Evolutionary conservation across 2,113 vertebrate genomes (phyloP).

Genomic region (Cyanoliseus patagonus): DNA sequence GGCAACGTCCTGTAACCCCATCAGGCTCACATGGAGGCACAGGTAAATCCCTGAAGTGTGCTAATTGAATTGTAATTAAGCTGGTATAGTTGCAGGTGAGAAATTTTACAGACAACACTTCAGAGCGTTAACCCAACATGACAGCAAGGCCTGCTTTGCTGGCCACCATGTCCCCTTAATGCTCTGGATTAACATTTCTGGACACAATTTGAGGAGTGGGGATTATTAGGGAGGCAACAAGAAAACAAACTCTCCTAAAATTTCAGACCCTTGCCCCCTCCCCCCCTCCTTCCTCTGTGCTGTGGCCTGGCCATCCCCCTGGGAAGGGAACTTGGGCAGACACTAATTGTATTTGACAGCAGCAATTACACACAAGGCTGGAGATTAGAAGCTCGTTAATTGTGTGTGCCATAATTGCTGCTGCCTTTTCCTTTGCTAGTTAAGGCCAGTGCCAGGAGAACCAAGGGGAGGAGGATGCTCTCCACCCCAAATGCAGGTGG

Average conservation of each 20-base stretch:
- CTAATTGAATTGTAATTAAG: background rate
- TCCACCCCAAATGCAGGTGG: constrained; percentile 40
- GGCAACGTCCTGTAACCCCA: background rate
- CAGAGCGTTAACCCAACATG: background rate
- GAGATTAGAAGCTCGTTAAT: constrained; percentile 72
- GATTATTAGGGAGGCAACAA: background rate
- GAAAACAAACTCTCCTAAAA: constrained; percentile 55
- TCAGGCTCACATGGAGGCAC: background rate
- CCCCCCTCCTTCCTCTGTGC: background rate
- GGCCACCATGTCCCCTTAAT: background rate
- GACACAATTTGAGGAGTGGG: background rate
- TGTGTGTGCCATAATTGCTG: constrained; percentile 59
- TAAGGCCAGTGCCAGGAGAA: constrained; percentile 29
- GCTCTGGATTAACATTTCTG: constrained; percentile 14
- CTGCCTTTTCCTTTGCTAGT: constrained; percentile 46
- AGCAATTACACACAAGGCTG: constrained; percentile 75
- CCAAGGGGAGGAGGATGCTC: background rate
- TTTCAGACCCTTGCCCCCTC: background rate
- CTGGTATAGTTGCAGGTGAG: background rate
- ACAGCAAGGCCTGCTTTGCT: background rate
- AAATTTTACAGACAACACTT: background rate
- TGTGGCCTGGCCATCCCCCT: background rate
- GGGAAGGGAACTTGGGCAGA: constrained; percentile 63
- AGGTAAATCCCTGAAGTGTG: background rate
- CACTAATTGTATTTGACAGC: constrained; percentile 74